phyloP scores from a whole-genome alignment of 1,140 invertebrate genomes.

The Saccostrea glomerata region DNA sequence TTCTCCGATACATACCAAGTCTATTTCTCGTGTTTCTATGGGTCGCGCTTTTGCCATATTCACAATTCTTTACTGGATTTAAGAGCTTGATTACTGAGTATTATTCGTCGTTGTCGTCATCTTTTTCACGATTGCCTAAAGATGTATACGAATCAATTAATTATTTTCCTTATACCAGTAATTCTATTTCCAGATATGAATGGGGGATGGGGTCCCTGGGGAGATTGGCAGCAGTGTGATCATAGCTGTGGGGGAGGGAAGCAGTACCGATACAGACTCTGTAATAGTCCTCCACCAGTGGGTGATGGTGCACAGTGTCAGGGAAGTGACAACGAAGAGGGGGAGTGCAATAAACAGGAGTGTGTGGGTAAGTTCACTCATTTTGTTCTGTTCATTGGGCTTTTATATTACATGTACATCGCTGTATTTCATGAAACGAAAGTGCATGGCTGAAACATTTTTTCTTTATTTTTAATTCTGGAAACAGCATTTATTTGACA shows the following conservation, averaged over 20 bases:
- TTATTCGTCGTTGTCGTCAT: neutral
- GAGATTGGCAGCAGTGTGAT: slow-evolving; percentile 68
- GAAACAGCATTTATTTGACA: too few species aligned
- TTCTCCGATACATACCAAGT: neutral
- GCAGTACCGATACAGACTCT: slow-evolving; percentile 67
- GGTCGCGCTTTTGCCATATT: too few species aligned
- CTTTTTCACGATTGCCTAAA: too few species aligned
- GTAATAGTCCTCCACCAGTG: slow-evolving; percentile 74
- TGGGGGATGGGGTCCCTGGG: slow-evolving; percentile 71
- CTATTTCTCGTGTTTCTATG: too few species aligned
- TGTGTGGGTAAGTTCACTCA: slow-evolving; percentile 57
- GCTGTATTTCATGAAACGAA: too few species aligned
- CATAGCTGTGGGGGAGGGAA: slow-evolving; percentile 69
- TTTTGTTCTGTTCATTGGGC: too few species aligned
- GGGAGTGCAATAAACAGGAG: slow-evolving; percentile 55
- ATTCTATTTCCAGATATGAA: slow-evolving; percentile 60
- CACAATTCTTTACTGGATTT: neutral
- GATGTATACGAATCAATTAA: neutral
- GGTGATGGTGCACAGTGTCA: slow-evolving; percentile 60
- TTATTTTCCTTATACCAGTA: neutral
- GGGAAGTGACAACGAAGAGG: slow-evolving; percentile 66
- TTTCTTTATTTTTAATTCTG: too few species aligned
- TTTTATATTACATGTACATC: too few species aligned
- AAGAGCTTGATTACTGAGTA: too few species aligned
- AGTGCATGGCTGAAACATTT: too few species aligned